A percentile compares a stretch with the other conserved stretches of the same genome.
Conservation (phyloP, 2,888 invertebrate species). For the Erynnis tages region DNA sequence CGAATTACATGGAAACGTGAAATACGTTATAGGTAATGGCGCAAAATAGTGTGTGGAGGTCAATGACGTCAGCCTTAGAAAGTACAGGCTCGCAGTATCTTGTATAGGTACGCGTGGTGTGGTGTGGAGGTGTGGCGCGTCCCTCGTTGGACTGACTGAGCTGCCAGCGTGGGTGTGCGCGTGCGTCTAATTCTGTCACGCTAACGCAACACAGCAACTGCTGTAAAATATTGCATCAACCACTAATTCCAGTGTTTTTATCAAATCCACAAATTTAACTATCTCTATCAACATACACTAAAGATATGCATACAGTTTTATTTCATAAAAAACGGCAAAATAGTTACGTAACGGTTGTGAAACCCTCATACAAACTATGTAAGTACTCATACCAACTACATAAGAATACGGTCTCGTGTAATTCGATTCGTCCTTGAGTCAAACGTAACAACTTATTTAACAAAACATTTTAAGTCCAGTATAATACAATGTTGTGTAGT, state of each 20-base stretch:
- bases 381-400: too few species aligned
- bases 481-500: too few species aligned
- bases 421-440: too few species aligned
- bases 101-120: background rate
- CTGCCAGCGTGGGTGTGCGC: slow-evolving; percentile 4
- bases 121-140: slow-evolving; percentile 31
- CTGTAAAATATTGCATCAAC: slow-evolving; percentile 23
- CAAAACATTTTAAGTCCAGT: too few species aligned
- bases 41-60: slow-evolving; percentile 24
- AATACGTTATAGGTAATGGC: slow-evolving; percentile 12
- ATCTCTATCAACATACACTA: background rate
- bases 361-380: too few species aligned
- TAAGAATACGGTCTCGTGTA: too few species aligned
- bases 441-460: too few species aligned
- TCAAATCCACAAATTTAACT: background rate
- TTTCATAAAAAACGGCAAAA: too few species aligned
- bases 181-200: slow-evolving; percentile 18
- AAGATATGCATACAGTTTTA: too few species aligned
- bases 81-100: slow-evolving; percentile 19
- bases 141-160: background rate
- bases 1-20: slow-evolving; percentile 8
- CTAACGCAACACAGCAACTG: slow-evolving; percentile 13
- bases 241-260: slow-evolving; percentile 5
- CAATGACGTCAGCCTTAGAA: slow-evolving; percentile 33
- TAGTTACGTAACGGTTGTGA: too few species aligned